phyloP scores from a whole-genome alignment of 2,113 vertebrate species.

The Cervus canadensis region DNA sequence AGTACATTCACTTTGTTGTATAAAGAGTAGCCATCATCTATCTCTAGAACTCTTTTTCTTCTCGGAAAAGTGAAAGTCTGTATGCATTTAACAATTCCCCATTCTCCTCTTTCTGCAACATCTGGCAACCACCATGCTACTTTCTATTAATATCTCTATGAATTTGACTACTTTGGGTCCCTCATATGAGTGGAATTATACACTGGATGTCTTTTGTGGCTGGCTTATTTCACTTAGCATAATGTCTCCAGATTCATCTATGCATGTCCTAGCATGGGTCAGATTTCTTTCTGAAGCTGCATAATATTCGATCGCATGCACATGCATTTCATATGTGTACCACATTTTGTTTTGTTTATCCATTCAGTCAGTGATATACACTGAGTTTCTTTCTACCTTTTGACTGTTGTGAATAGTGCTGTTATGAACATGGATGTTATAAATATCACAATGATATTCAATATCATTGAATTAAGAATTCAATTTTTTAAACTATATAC shows the following conservation, averaged over 20 bases:
- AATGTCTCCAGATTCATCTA: not conserved
- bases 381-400: not conserved
- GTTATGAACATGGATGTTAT: not conserved
- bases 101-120: not conserved
- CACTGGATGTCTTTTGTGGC: not conserved
- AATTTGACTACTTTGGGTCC: not conserved
- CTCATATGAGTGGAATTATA: not conserved
- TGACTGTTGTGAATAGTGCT: not conserved
- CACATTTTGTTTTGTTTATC: not conserved
- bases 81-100: not conserved
- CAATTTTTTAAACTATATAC: not conserved
- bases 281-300: not conserved
- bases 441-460: not conserved
- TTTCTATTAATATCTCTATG: not conserved
- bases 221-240: not conserved
- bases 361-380: too few relatives aligned
- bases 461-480: not conserved
- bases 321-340: fast-evolving
- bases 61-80: not conserved
- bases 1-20: fast-evolving
- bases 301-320: fast-evolving
- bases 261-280: too few relatives aligned
- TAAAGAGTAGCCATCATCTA: fast-evolving
- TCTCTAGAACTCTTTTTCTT: not conserved
- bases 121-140: not conserved